Evolutionary conservation across 35 echinoderm and acorn worm genomes (phyloP).

Genomic region (Lytechinus pictus): DNA sequence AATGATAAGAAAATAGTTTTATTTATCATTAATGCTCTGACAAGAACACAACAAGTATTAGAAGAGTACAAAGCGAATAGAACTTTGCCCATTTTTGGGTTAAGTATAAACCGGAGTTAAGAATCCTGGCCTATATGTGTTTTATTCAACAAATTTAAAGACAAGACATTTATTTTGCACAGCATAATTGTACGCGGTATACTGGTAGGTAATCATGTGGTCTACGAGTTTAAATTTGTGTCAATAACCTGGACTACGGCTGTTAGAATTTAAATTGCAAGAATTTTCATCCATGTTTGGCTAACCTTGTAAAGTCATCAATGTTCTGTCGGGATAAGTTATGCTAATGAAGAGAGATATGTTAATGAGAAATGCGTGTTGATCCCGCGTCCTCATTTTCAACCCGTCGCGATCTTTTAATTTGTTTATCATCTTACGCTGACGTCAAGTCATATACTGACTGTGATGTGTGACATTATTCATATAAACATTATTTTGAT

Average conservation of each 20-base stretch:
- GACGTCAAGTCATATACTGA: background rate
- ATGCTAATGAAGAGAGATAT: background rate
- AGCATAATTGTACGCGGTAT: background rate
- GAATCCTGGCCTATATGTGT: too few relatives aligned
- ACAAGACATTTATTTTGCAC: background rate
- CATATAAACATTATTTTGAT: background rate
- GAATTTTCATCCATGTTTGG: background rate
- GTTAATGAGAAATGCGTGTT: background rate
- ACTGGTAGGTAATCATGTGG: background rate
- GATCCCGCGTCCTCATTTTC: background rate
- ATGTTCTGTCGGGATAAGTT: background rate
- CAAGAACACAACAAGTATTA: too few relatives aligned
- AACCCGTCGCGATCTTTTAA: background rate
- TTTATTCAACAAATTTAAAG: background rate
- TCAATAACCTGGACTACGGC: slow-evolving; percentile 1
- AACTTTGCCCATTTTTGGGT: too few relatives aligned
- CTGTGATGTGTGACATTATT: background rate
- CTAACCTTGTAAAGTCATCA: background rate
- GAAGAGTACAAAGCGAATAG: too few relatives aligned
- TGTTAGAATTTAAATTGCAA: background rate
- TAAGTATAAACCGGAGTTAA: too few relatives aligned
- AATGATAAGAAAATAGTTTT: too few relatives aligned
- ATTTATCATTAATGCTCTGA: too few relatives aligned
- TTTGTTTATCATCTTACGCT: background rate
- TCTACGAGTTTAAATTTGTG: background rate